Evolutionary conservation across 2,888 invertebrate species (phyloP).

Genomic region (Bellardia bayeri): DNA sequence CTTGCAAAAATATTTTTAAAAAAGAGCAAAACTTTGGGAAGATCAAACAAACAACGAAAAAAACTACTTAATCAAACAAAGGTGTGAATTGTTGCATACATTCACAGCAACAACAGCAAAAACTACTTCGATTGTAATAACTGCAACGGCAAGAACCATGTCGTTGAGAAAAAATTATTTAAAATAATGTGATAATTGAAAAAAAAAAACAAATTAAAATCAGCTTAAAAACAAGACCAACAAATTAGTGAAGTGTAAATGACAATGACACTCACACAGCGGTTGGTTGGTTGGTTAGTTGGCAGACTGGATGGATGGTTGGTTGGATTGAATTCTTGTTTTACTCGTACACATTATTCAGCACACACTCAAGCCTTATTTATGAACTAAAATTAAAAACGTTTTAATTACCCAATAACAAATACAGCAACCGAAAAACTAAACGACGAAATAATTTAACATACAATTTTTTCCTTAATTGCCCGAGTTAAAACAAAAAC

Average conservation of each 20-base stretch:
- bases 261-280: constrained; percentile 62
- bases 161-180: constrained; percentile 27
- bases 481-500: constrained; percentile 1
- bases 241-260: constrained; percentile 68
- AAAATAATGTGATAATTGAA: constrained; percentile 47
- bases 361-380: not conserved
- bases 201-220: constrained; percentile 43
- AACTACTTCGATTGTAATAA: constrained; percentile 33
- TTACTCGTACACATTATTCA: constrained; percentile 28
- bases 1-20: not conserved
- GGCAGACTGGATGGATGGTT: constrained; percentile 12
- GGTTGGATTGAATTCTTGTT: constrained; percentile 26
- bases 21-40: constrained; percentile 48
- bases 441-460: constrained; percentile 32
- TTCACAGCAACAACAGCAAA: constrained; percentile 17
- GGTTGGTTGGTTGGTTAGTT: constrained; percentile 26
- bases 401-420: constrained; percentile 29
- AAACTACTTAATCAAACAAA: constrained; percentile 54
- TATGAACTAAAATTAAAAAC: constrained; percentile 8
- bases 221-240: constrained; percentile 53
- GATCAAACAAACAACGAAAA: constrained; percentile 1
- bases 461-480: not conserved
- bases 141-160: constrained; percentile 26
- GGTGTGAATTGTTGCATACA: constrained; percentile 66
- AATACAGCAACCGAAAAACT: not conserved